phyloP scores from a whole-genome alignment of 1,140 invertebrate genomes.

The Drosophila cardini region DNA sequence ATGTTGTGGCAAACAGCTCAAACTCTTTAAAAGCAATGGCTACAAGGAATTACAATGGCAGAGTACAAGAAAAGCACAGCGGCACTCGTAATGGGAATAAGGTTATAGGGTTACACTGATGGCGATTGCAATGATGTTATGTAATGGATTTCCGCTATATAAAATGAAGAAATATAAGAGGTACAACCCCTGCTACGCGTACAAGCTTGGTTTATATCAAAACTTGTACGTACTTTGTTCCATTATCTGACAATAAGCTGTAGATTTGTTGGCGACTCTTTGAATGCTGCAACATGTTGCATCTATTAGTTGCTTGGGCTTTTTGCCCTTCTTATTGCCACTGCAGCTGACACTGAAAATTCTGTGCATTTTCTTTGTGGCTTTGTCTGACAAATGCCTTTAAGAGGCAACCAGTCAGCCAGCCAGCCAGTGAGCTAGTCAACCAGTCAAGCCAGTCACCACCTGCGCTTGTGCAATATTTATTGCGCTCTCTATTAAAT shows the following conservation, averaged over 20 bases:
- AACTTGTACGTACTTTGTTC: constrained; percentile 33
- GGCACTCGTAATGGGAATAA: constrained; percentile 33
- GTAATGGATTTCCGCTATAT: constrained; percentile 46
- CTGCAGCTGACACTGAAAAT: constrained; percentile 59
- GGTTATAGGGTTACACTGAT: constrained; percentile 59
- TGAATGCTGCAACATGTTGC: constrained; percentile 49
- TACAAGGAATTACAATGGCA: constrained; percentile 26
- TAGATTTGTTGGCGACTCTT: constrained; percentile 50
- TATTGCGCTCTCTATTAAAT: constrained; percentile 78
- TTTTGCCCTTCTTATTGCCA: background rate
- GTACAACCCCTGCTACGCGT: background rate
- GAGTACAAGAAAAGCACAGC: constrained; percentile 7
- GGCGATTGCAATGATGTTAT: constrained; percentile 46
- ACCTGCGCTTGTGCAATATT: constrained; percentile 80
- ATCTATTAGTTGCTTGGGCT: constrained; percentile 12
- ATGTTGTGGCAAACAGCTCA: constrained; percentile 47
- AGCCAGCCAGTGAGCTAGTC: too few species aligned
- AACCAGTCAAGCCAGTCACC: constrained; percentile 44
- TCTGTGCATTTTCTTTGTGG: constrained; percentile 40
- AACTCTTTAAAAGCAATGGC: constrained; percentile 54
- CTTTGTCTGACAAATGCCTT: constrained; percentile 45
- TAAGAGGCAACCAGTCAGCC: constrained; percentile 21
- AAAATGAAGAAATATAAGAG: constrained; percentile 5
- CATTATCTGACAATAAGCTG: constrained; percentile 55
- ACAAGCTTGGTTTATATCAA: constrained; percentile 16